phyloP scores from a whole-genome alignment of 1,140 invertebrate genomes.

The Cepaea nemoralis region DNA sequence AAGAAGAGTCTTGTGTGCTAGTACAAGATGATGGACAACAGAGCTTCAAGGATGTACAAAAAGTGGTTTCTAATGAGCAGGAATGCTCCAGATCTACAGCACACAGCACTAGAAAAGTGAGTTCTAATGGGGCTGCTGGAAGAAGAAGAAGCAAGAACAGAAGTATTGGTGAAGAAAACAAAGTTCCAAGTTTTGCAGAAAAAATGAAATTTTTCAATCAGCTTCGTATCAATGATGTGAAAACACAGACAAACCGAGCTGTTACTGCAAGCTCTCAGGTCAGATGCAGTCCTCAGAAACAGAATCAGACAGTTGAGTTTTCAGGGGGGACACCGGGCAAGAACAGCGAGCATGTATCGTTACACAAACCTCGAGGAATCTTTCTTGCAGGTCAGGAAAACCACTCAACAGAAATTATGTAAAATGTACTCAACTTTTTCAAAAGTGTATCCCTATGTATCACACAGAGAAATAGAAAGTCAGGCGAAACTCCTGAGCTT shows the following conservation, averaged over 20 bases:
- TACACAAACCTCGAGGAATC: background rate
- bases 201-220: conserved; percentile 27
- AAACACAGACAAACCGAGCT: background rate
- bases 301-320: background rate
- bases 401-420: no score
- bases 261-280: background rate
- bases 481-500: no score
- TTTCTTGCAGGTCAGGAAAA: background rate
- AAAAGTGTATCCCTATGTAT: no score
- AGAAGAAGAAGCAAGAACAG: conserved; percentile 1
- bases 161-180: background rate
- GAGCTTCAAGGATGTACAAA: background rate
- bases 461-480: no score
- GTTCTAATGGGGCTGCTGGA: background rate
- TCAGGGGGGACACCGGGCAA: no score
- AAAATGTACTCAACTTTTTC: no score
- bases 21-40: background rate
- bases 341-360: background rate
- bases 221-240: background rate
- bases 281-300: background rate
- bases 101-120: background rate
- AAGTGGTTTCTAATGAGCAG: background rate
- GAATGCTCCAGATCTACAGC: background rate
- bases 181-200: conserved; percentile 16
- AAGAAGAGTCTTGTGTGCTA: background rate